Base-by-base conservation (phyloP, 2,888 invertebrate genomes). In the Amphipyra berbera region DNA sequence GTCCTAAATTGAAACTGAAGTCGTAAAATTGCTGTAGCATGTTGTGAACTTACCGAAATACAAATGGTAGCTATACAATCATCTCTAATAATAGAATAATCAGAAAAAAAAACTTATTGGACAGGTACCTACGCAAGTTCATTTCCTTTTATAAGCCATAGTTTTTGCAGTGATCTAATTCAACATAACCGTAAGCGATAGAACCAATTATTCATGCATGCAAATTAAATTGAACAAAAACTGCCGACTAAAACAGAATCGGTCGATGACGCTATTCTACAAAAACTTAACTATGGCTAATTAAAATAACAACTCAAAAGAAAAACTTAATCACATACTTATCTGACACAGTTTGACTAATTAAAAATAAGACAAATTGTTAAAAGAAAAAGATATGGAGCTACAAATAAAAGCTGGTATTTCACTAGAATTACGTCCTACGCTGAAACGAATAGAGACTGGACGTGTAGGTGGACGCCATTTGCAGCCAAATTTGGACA, bases 401-500 rank as follows among this genome's bases (percentile, higher is more conserved):
- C 14, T 38, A 30, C 45, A 53, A 40, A 67, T 41, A 55, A 41
- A 48, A 33, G 6, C 10, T 61, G 40, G 60, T 60, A 41, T 45
- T 38, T 8, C n/a, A 48, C 49, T 55, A 60, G 73, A 71, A 66
- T 58, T 65, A 59, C 75, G 48, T 76, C 88, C 88, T 81, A 88
- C 88, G 69, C 76, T 53, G 41, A 27, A 38, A 41, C 14, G 48
- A 70, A 74, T 62, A 77, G 61, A 77, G 68, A 69, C 62, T 60
- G 60, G 14, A 41, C 68, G 73, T 67, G 82, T 78, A 63, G 82
- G 71, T 66, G 78, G 61, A 33, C 46, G 66, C 57, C 69, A 69
- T 74, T 73, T 68, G 58, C 63, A 72, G 73, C 79, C 81, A 79
- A 82, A 86, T 89, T 88, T 87, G 82, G 84, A 85, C 88, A 88